These are phyloP conservation scores for Zoroaster sp. DNA, from an alignment of 53 echinoderm and acorn worm genomes.

Conservation along the genomic window DNA sequence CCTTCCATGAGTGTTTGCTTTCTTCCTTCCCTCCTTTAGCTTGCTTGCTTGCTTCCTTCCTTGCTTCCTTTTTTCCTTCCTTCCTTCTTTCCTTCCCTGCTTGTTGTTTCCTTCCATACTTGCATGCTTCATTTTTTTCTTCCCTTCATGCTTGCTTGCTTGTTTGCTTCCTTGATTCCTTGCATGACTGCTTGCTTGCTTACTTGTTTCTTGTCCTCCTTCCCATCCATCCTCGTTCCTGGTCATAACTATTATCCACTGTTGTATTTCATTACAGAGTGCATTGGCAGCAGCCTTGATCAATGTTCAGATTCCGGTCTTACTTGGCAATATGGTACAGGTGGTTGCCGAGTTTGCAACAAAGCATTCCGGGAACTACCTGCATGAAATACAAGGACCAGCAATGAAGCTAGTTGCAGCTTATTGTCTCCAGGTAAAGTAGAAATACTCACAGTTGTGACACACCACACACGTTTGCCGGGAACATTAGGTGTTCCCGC, in stretches of 20 bases:
- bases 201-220: neutral
- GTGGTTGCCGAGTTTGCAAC: slow-evolving; percentile 71
- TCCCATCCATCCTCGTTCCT: too few species aligned
- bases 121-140: too few species aligned
- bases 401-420: slow-evolving; percentile 80
- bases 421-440: slow-evolving; percentile 77
- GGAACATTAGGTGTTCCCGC: too few species aligned
- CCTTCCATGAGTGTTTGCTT: too few species aligned
- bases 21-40: too few species aligned
- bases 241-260: neutral
- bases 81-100: too few species aligned
- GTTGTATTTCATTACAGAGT: slow-evolving; percentile 61
- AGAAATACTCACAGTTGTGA: neutral
- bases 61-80: too few species aligned
- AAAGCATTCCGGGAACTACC: slow-evolving; percentile 75
- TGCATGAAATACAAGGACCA: slow-evolving; percentile 73
- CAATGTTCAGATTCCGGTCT: slow-evolving; percentile 90
- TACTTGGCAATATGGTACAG: slow-evolving; percentile 90
- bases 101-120: too few species aligned
- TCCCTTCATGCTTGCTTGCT: neutral
- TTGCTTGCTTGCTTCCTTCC: too few species aligned
- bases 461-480: neutral
- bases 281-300: slow-evolving; percentile 87
- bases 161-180: neutral
- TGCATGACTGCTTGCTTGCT: neutral